Conservation (phyloP, 2,888 invertebrate species). For the Ptychoptera contaminata region DNA sequence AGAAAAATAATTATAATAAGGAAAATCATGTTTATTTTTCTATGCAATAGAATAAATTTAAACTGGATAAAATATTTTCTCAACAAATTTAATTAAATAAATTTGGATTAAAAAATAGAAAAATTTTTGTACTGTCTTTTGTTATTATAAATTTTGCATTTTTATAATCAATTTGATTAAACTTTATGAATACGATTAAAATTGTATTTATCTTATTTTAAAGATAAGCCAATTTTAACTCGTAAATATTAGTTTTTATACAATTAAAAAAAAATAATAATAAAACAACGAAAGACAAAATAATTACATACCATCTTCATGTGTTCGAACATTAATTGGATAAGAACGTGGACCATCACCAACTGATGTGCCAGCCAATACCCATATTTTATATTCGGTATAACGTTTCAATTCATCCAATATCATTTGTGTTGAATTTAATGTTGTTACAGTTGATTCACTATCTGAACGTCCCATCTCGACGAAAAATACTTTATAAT, state of each 20-base stretch:
- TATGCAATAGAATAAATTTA: no score
- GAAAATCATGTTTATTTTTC: no score
- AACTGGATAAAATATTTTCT: no score
- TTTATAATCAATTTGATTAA: background rate
- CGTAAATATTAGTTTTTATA: background rate
- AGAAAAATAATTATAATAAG: no score
- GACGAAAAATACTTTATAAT: constrained; percentile 87
- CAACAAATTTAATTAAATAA: no score
- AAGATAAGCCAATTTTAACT: background rate
- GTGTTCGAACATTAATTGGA: constrained; percentile 83
- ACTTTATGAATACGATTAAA: background rate
- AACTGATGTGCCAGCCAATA: constrained; percentile 87
- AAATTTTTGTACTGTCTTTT: no score
- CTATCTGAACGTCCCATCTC: constrained; percentile 73
- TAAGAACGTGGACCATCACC: constrained; percentile 91
- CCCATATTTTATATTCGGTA: constrained; percentile 95
- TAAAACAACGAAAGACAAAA: background rate
- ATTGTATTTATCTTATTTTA: background rate
- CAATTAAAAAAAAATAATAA: background rate
- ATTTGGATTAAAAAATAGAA: no score
- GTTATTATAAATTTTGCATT: no score
- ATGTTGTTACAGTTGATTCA: constrained; percentile 64
- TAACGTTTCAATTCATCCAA: constrained; percentile 84
- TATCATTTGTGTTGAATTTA: constrained; percentile 63
- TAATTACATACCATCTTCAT: constrained; percentile 88